A percentile compares a stretch with the other conserved stretches of the same genome.
These are phyloP conservation scores for Danio kyathit DNA, from an alignment of 2,797 vertebrate genomes.

Conservation along the genomic window DNA sequence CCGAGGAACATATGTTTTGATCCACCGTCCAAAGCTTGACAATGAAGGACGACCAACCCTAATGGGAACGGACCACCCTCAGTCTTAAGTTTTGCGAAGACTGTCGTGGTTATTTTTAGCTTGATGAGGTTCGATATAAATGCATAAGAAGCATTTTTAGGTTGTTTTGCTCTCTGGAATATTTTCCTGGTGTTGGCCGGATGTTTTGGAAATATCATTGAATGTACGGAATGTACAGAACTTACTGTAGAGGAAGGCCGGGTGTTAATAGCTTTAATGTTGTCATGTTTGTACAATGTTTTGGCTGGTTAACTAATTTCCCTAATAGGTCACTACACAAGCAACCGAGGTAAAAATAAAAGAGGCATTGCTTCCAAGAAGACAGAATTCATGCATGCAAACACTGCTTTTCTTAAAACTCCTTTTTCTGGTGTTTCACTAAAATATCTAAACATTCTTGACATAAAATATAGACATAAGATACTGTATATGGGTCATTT, in stretches of 20 bases:
- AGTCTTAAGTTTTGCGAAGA: not conserved
- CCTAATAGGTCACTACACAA: not conserved
- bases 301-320: not conserved
- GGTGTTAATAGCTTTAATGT: not conserved
- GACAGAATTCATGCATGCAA: not conserved
- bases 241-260: not conserved
- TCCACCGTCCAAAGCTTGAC: not conserved
- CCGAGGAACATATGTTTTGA: not conserved
- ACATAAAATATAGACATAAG: too few species aligned
- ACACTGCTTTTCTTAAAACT: too few species aligned
- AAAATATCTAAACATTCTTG: too few species aligned
- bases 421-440: too few species aligned
- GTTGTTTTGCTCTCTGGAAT: not conserved
- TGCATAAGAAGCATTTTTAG: slow-evolving; percentile 2
- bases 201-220: slow-evolving; percentile 6
- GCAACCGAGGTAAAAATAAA: not conserved
- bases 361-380: slow-evolving; percentile 1
- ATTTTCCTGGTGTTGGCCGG: slow-evolving; percentile 6
- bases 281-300: slow-evolving; percentile 24
- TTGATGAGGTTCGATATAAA: slow-evolving; percentile 2
- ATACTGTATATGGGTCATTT: too few species aligned
- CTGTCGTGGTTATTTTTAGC: slow-evolving; percentile 32
- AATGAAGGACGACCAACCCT: slow-evolving; percentile 1
- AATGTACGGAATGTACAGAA: slow-evolving; percentile 23
- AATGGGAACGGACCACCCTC: slow-evolving; percentile 14